A percentile compares a stretch with the other conserved stretches of the same genome.
Conservation (phyloP, 2,797 vertebrate species). For the Petrocephalus sullivani region DNA sequence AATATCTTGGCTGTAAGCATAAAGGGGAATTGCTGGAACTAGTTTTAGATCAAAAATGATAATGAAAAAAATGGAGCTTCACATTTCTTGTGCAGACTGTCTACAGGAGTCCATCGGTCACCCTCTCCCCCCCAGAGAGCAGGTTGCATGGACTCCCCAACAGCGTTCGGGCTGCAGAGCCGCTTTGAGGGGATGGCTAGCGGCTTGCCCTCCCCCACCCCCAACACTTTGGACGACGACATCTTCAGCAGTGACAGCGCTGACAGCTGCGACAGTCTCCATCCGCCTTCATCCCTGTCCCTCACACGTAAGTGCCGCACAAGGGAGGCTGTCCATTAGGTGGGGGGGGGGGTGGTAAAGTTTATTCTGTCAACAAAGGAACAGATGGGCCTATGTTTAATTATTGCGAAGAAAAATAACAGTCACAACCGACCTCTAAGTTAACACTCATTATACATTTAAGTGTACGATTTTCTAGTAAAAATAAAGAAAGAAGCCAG, state of each 20-base stretch:
- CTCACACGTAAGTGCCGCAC: constrained; percentile 76
- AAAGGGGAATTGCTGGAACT: neutral
- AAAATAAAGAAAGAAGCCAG: neutral
- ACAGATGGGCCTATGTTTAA: neutral
- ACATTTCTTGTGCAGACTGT: neutral
- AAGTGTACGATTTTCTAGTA: neutral
- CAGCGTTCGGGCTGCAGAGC: constrained; percentile 81
- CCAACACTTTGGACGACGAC: constrained; percentile 85
- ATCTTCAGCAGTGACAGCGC: constrained; percentile 91
- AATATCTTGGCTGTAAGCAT: neutral
- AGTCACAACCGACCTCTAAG: neutral
- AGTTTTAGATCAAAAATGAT: neutral
- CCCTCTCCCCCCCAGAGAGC: neutral
- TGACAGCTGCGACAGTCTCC: constrained; percentile 94
- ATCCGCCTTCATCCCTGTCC: constrained; percentile 71
- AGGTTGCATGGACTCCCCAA: neutral
- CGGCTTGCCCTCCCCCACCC: constrained; percentile 76
- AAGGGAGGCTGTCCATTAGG: neutral
- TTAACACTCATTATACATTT: neutral
- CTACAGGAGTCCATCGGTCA: neutral
- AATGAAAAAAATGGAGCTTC: neutral
- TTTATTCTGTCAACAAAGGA: neutral
- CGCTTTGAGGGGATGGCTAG: constrained; percentile 86
- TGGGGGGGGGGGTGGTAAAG: neutral
- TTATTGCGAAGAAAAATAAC: neutral